These are phyloP conservation scores for Drosophila tanythrix DNA, from an alignment of 2,888 invertebrate genomes.

Conservation along the genomic window DNA sequence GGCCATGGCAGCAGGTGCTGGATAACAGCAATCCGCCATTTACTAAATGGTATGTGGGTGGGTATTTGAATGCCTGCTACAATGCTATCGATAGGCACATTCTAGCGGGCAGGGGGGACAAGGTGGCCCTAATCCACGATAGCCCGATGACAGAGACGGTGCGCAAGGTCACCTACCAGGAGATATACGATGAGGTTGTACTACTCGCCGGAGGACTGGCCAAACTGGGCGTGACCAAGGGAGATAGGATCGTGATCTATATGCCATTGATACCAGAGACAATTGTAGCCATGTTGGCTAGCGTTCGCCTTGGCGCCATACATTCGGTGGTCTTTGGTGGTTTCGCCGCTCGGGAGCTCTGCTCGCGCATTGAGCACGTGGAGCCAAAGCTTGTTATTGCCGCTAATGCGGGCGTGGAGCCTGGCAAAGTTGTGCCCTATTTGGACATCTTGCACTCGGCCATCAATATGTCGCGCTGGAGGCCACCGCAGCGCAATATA, in stretches of 20 bases:
- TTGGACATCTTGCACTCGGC: slow-evolving; percentile 86
- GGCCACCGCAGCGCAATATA: slow-evolving; percentile 89
- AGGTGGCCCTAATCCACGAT: slow-evolving; percentile 94
- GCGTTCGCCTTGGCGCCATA: slow-evolving; percentile 94
- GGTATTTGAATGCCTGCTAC: slow-evolving; percentile 96
- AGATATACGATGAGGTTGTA: slow-evolving; percentile 89
- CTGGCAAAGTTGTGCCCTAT: slow-evolving; percentile 89
- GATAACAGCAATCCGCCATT: slow-evolving; percentile 94
- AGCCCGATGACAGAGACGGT: slow-evolving; percentile 93
- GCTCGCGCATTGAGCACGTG: slow-evolving; percentile 94
- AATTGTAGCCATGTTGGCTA: slow-evolving; percentile 94
- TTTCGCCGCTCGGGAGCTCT: slow-evolving; percentile 95
- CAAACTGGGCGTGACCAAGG: slow-evolving; percentile 91
- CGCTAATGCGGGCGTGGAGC: slow-evolving; percentile 96
- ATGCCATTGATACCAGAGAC: slow-evolving; percentile 98
- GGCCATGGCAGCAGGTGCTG: slow-evolving; percentile 93
- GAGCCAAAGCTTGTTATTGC: slow-evolving; percentile 95
- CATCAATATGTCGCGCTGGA: slow-evolving; percentile 89
- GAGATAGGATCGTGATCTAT: slow-evolving; percentile 95
- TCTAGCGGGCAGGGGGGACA: slow-evolving; percentile 90
- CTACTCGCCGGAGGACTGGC: slow-evolving; percentile 92
- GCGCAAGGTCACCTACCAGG: slow-evolving; percentile 91
- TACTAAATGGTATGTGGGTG: slow-evolving; percentile 95
- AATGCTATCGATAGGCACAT: slow-evolving; percentile 97
- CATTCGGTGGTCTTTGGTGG: slow-evolving; percentile 98